Evolutionary conservation across 2,797 vertebrate genomes (phyloP).

Genomic region (Jordanella pulchra): DNA sequence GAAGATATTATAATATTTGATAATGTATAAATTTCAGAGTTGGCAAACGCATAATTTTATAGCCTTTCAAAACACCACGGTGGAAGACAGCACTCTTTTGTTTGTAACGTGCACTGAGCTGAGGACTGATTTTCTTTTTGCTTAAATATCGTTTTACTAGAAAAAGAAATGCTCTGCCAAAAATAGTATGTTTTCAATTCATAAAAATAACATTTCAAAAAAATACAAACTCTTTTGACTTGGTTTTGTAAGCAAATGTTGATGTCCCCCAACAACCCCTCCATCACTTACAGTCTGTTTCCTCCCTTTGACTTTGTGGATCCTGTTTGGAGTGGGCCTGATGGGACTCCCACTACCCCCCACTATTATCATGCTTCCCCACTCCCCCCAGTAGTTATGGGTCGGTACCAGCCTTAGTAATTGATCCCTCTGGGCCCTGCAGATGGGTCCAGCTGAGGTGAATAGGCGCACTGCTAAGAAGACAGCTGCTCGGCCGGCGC

Average conservation of each 20-base stretch:
- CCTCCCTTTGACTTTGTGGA: conserved; percentile 42
- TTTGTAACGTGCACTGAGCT: conserved; percentile 3
- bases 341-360: conserved; percentile 39
- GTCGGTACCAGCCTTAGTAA: conserved; percentile 71
- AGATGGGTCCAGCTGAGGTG: conserved; percentile 67
- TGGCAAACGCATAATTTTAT: conserved; percentile 17
- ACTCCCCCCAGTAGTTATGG: conserved; percentile 39
- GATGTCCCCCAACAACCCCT: conserved; percentile 6
- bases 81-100: not conserved
- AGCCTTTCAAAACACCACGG: not conserved
- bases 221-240: conserved; percentile 46
- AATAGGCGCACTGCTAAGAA: conserved; percentile 73
- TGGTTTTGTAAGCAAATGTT: conserved; percentile 37
- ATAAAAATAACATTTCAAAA: conserved; percentile 46
- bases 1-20: conserved; percentile 9
- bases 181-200: conserved; percentile 36
- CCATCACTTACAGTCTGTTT: conserved; percentile 21
- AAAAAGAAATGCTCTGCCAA: conserved; percentile 23
- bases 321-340: conserved; percentile 33
- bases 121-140: conserved; percentile 6
- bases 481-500: conserved; percentile 72
- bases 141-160: not conserved
- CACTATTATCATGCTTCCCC: conserved; percentile 3
- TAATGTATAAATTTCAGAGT: conserved; percentile 10
- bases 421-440: conserved; percentile 81